Percentiles rank a stretch among this genome's conserved stretches.
These are phyloP conservation scores for Halcyon leucocephala DNA, from an alignment of 2,797 vertebrate species.

Conservation along the genomic window DNA sequence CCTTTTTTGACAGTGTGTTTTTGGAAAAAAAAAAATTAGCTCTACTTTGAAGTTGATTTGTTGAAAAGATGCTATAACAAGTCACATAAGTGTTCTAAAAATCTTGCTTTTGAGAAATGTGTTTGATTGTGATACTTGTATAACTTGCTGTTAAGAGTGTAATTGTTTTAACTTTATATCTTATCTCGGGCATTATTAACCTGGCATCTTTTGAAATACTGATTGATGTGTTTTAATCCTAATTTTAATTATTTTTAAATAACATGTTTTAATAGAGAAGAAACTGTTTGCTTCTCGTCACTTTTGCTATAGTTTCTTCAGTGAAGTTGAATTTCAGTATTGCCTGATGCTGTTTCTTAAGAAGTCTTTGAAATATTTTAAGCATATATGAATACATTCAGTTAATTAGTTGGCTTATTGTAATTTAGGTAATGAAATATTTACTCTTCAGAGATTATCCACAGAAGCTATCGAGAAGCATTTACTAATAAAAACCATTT, in stretches of 20 bases:
- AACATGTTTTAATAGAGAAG: not conserved
- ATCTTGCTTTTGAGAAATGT: not conserved
- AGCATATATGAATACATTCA: not conserved
- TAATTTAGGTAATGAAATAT: not conserved
- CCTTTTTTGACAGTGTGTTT: not conserved
- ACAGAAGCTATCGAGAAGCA: not conserved
- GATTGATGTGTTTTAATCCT: not conserved
- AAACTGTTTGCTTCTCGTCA: not conserved
- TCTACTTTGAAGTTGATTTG: not conserved
- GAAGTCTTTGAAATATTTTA: not conserved
- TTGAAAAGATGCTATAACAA: not conserved
- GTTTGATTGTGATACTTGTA: not conserved
- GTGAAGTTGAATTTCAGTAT: not conserved
- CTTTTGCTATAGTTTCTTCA: not conserved
- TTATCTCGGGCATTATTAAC: not conserved
- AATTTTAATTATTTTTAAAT: not conserved
- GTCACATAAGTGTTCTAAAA: not conserved
- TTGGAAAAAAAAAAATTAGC: not conserved
- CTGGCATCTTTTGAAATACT: not conserved
- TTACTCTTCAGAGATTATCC: not conserved
- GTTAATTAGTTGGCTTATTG: not conserved
- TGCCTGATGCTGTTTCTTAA: not conserved
- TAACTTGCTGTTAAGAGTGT: not conserved
- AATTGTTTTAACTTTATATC: not conserved
- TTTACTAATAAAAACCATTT: not conserved